Conservation (phyloP, 2,888 invertebrate species). For the Balanococcus diminutus region DNA sequence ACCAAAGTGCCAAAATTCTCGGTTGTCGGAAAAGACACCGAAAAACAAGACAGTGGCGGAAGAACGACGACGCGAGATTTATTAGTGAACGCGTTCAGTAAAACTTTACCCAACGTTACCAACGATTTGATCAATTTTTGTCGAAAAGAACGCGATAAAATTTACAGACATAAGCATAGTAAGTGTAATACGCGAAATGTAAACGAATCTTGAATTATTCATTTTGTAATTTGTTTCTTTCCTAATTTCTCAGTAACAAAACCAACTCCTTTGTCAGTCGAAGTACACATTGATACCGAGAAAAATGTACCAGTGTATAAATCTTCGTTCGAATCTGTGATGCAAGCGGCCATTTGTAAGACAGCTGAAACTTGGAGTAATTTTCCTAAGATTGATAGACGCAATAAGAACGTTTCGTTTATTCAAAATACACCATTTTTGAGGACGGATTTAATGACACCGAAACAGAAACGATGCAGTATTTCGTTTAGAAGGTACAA, state of each 20-base stretch:
- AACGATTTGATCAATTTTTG: constrained; percentile 62
- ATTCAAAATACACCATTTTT: constrained; percentile 57
- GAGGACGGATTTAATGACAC: constrained; percentile 49
- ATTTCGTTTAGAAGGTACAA: constrained; percentile 25
- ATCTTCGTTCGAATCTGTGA: constrained; percentile 61
- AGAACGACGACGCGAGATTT: constrained; percentile 62
- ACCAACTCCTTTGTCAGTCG: constrained; percentile 69
- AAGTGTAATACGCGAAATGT: not conserved
- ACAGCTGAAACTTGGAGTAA: constrained; percentile 64
- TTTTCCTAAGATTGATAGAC: constrained; percentile 30
- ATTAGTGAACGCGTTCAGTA: constrained; percentile 65
- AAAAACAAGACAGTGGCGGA: constrained; percentile 17
- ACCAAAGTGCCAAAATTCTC: constrained; percentile 25
- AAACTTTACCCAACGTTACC: constrained; percentile 65
- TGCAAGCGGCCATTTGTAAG: constrained; percentile 64
- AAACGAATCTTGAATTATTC: too few relatives aligned
- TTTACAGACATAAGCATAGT: constrained; percentile 43
- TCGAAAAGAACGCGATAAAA: constrained; percentile 57
- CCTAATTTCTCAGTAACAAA: constrained; percentile 64
- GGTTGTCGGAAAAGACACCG: constrained; percentile 36
- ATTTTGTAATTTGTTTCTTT: not conserved
- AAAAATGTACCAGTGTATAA: constrained; percentile 65
- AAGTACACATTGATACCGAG: constrained; percentile 64
- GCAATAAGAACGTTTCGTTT: not conserved
- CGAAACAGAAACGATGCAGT: not conserved